Base-by-base conservation (phyloP, 35 echinoderm and acorn worm genomes). In the Heliocidaris erythrogramma region DNA sequence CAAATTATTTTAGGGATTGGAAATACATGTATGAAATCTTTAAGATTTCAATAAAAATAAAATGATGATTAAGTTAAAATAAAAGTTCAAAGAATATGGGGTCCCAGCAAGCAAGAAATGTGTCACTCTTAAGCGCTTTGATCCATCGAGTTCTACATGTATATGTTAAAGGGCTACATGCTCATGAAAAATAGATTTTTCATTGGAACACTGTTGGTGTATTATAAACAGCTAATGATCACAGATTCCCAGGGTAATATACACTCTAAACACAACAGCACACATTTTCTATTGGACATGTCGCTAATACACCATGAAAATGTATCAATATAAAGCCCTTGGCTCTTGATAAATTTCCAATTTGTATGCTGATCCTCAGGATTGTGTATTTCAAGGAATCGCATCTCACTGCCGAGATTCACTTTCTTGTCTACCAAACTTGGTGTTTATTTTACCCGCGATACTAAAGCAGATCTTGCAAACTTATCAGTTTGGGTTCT, bases 341-440 rank as follows among this genome's bases (percentile, higher is more conserved):
- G 65, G 65, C 65, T 78, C 65, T 78, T 78, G 65, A 78, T 78
- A 78, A 78, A 78, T 78, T 78, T 78, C 65, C 65, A 78, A 78
- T 78, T 78, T 78, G 65, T 78, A 78, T 78, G 65, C 27, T 78
- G 65, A 78, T 78, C 65, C 65, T 78, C 27, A 4, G 65, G 21
- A 78, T 78, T 24, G 21, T 4, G 65, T 6, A 78, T 78, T 78
- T 78, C 65, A 78, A 78, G 65, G 65, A 78, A 27, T 78, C 65
- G 65, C 65, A 78, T n/a, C 65, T 27, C 17, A 78, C 17, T 78
- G 21, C 7, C 65, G 21, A 5, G 27, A 18, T 78, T 21, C 27
- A 78, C 65, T 78, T 78, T 78, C 65, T 7, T 27, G 21, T 78
- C 27, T 78, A n/a, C 65, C 17, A 78, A 78, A 78, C 27, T 78